Evolutionary conservation across 1,140 invertebrate species (phyloP), one percentile per base, ranked within the genome.

Genomic region (Drosophila nebulosa): DNA sequence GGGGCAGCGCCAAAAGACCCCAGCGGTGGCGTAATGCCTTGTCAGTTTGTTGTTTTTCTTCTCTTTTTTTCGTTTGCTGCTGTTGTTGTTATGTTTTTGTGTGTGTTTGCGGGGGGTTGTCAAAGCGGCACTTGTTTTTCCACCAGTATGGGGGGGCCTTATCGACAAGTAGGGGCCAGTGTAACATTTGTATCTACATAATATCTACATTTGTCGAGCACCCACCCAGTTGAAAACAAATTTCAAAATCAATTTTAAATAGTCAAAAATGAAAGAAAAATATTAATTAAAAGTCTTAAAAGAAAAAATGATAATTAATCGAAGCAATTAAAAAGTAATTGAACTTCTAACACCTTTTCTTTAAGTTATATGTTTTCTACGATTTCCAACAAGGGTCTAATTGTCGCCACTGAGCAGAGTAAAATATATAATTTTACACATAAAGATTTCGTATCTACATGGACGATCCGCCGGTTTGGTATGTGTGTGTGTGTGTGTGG

Each of bases 1-100:
- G 73, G 73, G 73, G 64, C 64, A 75, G 55, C 69, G 73, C 53
- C 69, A 74, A 53, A 22, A 22, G 69, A 62, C 42, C 63, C 35
- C 58, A 53, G 18, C 70, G 46, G 35, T 35, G 35, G 32, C 39
- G 50, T 42, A 42, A 18, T 18, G 22, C 53, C 24, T 18, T 35
- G 26, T 18, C 10, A 42, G 39, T 46, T 46, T 46, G 39, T 46
- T 42, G 39, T 18, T 42, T 9, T 42, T 50, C 3, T 18, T 21
- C 10, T 51, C 14, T 12, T 39, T 22, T 24, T 16, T 26, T 6
- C 5, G 7, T 22, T n/a, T 32, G 26, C 12, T 30, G 7, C 10
- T 27, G 26, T 26, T 26, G 26, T 24, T 22, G 7, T 14, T 5
- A 6, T 26, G 26, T 24, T 22, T 1, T 14, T 5, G n/a, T 2